phyloP scores from a whole-genome alignment of 2,888 invertebrate species.

The Boloria euphrosyne region DNA sequence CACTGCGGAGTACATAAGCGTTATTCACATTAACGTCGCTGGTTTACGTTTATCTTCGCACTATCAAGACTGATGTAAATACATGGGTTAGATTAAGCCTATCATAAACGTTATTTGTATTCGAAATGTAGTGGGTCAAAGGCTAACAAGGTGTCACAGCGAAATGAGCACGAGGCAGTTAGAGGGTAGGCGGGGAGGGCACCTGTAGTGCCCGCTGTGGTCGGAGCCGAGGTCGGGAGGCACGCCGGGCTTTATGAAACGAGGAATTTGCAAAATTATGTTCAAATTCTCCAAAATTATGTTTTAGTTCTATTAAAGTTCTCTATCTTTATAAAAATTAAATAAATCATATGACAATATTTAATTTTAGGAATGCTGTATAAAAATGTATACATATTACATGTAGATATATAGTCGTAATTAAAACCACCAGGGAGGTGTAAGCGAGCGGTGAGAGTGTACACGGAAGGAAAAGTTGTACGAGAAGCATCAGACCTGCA shows the following conservation, averaged over 20 bases:
- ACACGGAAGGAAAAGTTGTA: background rate
- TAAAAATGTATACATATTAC: too few relatives aligned
- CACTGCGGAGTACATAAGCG: background rate
- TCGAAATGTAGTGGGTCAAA: conserved; percentile 15
- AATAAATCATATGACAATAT: too few relatives aligned
- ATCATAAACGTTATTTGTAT: conserved; percentile 26
- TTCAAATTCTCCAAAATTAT: too few relatives aligned
- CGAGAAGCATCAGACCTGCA: conserved; percentile 5
- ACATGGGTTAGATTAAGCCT: conserved; percentile 1
- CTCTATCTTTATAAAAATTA: too few relatives aligned
- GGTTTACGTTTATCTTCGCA: conserved; percentile 9
- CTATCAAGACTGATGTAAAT: background rate
- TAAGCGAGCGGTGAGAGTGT: background rate
- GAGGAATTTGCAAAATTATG: background rate
- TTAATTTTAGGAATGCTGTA: too few relatives aligned
- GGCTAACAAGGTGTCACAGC: conserved; percentile 24
- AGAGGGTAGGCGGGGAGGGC: background rate
- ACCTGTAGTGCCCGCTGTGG: conserved; percentile 5
- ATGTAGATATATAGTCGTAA: too few relatives aligned
- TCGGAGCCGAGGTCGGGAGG: background rate
- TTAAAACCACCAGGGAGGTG: too few relatives aligned
- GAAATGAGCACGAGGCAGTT: conserved; percentile 12
- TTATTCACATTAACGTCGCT: conserved; percentile 10
- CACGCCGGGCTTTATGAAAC: background rate
- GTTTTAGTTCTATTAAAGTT: too few relatives aligned